Conservation (phyloP, 2,888 invertebrate species). For the Parapristionchus giblindavisi region DNA sequence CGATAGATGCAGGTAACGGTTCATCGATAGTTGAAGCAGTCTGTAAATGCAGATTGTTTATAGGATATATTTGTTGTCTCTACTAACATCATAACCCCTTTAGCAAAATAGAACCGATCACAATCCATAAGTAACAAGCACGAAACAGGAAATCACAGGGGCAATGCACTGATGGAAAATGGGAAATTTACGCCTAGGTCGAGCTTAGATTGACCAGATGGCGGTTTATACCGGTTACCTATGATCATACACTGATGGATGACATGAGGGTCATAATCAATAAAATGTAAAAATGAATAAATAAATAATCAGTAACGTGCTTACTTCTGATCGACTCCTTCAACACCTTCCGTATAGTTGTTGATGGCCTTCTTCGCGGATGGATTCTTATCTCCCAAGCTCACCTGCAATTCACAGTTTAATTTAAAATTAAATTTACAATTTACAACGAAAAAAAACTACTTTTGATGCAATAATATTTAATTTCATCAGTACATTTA, state of each 20-base stretch:
- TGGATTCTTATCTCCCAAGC: not conserved
- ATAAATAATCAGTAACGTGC: not conserved
- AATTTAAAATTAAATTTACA: not conserved
- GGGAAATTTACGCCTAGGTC: no score
- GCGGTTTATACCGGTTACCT: no score
- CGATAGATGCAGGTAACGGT: not conserved
- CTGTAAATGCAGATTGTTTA: not conserved
- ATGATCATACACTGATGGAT: no score
- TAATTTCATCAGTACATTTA: not conserved
- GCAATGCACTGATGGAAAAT: no score
- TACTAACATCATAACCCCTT: no score
- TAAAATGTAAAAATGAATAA: not conserved
- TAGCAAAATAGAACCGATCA: no score
- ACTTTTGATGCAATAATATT: not conserved
- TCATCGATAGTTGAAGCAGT: not conserved
- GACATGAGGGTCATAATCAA: no score
- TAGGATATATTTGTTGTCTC: no score
- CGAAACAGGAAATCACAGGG: no score
- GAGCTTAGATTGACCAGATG: no score
- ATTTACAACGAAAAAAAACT: not conserved
- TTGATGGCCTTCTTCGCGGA: slow-evolving; percentile 9
- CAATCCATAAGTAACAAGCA: no score
- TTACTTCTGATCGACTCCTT: not conserved
- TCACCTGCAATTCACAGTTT: not conserved
- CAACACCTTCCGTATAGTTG: not conserved